These are phyloP conservation scores for Archips crataeganus DNA, from an alignment of 2,888 invertebrate genomes.

Conservation along the genomic window DNA sequence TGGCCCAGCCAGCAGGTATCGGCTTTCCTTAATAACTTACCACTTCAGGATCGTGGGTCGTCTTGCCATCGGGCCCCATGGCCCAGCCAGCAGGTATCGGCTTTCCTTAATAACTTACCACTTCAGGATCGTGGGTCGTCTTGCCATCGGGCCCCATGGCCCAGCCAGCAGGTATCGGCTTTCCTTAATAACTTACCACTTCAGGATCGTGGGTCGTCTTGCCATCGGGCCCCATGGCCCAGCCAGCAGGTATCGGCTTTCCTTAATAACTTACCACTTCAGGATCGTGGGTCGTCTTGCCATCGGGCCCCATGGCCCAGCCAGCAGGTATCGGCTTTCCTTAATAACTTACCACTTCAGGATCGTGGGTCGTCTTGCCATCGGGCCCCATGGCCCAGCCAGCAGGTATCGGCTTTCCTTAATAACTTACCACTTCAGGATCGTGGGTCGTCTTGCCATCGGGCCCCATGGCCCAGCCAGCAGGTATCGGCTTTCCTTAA, in stretches of 20 bases:
- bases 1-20: conserved; percentile 95
- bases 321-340: conserved; percentile 91
- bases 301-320: conserved; percentile 92
- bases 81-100: conserved; percentile 96
- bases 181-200: conserved; percentile 86
- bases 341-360: conserved; percentile 87
- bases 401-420: conserved; percentile 90
- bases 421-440: conserved; percentile 82
- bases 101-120: conserved; percentile 88
- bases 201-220: conserved; percentile 88
- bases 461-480: conserved; percentile 93
- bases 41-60: conserved; percentile 88
- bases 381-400: conserved; percentile 94
- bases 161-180: conserved; percentile 94
- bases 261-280: conserved; percentile 86
- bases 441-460: conserved; percentile 88
- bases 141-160: conserved; percentile 88
- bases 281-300: conserved; percentile 88
- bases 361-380: conserved; percentile 88
- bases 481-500: conserved; percentile 91
- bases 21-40: conserved; percentile 89
- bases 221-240: conserved; percentile 91
- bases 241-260: conserved; percentile 92
- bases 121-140: conserved; percentile 88
- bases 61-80: conserved; percentile 85